Evolutionary conservation across 2,113 vertebrate genomes (phyloP).

Genomic region (Trachemys scripta): DNA sequence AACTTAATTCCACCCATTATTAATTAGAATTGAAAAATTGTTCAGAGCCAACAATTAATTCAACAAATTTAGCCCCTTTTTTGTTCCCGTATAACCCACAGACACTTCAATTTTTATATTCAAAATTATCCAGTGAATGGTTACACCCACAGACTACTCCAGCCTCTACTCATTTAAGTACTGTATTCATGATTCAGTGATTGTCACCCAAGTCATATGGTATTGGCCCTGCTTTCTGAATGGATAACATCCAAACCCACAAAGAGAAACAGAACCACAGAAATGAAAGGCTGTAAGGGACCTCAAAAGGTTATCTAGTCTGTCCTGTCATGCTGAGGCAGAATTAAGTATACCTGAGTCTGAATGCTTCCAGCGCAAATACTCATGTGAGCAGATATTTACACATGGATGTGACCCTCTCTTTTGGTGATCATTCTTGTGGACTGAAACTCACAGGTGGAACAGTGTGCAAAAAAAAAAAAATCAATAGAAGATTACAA

Average conservation of each 20-base stretch:
- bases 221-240: not conserved
- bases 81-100: not conserved
- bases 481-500: not conserved
- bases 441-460: not conserved
- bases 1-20: conserved; percentile 26
- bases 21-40: not conserved
- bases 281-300: too few species aligned
- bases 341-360: not conserved
- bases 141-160: not conserved
- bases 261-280: not conserved
- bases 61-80: not conserved
- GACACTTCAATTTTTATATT: not conserved
- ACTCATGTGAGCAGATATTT: not conserved
- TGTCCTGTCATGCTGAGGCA: too few species aligned
- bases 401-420: not conserved
- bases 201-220: not conserved
- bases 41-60: not conserved
- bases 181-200: not conserved
- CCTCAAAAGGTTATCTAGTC: too few species aligned
- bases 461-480: not conserved
- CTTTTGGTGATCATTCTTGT: not conserved
- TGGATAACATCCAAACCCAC: not conserved
- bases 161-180: not conserved
- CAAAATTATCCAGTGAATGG: not conserved
- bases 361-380: not conserved